Conservation (phyloP, 2,113 vertebrate genomes). For the Agapornis roseicollis region DNA sequence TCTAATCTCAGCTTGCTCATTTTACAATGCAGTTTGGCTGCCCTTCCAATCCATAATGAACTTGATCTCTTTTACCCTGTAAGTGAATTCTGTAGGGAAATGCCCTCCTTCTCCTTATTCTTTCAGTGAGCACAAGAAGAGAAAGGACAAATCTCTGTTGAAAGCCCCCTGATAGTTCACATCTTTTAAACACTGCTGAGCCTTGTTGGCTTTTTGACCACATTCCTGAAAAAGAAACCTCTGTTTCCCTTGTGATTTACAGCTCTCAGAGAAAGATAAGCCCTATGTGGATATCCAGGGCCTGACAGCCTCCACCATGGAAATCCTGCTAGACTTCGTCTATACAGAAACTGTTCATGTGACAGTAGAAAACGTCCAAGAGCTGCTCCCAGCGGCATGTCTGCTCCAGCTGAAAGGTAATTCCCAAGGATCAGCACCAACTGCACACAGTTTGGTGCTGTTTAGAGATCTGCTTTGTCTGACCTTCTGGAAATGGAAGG, state of each 20-base stretch:
- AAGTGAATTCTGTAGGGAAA: neutral
- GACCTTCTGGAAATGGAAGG: neutral
- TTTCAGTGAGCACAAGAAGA: neutral
- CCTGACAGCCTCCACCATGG: conserved; percentile 96
- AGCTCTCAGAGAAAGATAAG: conserved; percentile 98
- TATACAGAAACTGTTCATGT: conserved; percentile 98
- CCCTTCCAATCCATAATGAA: neutral
- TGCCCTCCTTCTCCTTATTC: neutral
- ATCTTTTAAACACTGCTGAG: neutral
- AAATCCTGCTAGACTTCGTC: conserved; percentile 96
- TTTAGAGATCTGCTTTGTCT: neutral
- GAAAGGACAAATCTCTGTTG: neutral
- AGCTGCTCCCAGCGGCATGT: conserved; percentile 94
- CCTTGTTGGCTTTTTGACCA: neutral
- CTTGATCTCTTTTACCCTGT: neutral
- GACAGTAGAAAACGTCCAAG: conserved; percentile 97
- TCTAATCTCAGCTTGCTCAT: neutral
- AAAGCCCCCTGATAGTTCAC: neutral
- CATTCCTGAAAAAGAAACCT: neutral
- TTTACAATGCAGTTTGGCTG: neutral
- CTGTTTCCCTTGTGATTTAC: conserved; percentile 5
- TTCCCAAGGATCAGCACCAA: neutral
- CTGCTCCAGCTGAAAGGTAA: conserved; percentile 97
- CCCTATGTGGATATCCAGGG: conserved; percentile 98
- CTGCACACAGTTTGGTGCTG: neutral